These are phyloP conservation scores for Aurelia coerulea DNA, from an alignment of 30 jellyfish, hydroid and myxozoan genomes.

Conservation along the genomic window DNA sequence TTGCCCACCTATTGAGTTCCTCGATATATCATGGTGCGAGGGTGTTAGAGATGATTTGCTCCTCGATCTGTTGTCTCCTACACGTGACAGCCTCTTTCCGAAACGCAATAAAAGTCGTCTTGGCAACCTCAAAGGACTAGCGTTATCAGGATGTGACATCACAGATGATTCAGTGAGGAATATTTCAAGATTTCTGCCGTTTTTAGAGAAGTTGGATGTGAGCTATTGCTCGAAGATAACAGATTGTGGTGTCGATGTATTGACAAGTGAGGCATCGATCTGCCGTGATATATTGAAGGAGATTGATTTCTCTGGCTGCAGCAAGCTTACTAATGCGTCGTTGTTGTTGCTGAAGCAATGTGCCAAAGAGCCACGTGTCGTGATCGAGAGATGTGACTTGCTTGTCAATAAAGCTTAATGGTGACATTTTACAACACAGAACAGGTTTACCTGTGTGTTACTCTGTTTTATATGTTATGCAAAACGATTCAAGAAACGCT, in stretches of 20 bases:
- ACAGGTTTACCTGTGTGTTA: too few species aligned
- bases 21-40: slow-evolving; percentile 87
- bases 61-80: slow-evolving; percentile 62
- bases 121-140: slow-evolving; percentile 46
- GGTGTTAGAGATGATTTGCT: slow-evolving; percentile 75
- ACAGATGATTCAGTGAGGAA: slow-evolving; percentile 68
- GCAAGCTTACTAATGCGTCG: slow-evolving; percentile 44
- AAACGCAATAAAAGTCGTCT: slow-evolving; percentile 62
- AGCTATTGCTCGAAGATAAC: slow-evolving; percentile 82
- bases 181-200: slow-evolving; percentile 63
- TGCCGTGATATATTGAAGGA: slow-evolving; percentile 60
- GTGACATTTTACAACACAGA: too few species aligned
- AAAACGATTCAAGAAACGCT: too few species aligned
- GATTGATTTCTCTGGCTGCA: slow-evolving; percentile 74
- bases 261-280: slow-evolving; percentile 55
- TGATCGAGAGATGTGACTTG: slow-evolving; percentile 47
- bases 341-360: slow-evolving; percentile 46
- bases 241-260: slow-evolving; percentile 63
- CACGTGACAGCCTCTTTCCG: slow-evolving; percentile 18
- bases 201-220: slow-evolving; percentile 64
- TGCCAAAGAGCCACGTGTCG: slow-evolving; percentile 63
- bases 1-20: slow-evolving; percentile 62
- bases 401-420: not conserved
- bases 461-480: too few species aligned
- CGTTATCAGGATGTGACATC: slow-evolving; percentile 82